Evolutionary conservation across 2,113 vertebrate genomes (phyloP).

Genomic region (Eleginops maclovinus): DNA sequence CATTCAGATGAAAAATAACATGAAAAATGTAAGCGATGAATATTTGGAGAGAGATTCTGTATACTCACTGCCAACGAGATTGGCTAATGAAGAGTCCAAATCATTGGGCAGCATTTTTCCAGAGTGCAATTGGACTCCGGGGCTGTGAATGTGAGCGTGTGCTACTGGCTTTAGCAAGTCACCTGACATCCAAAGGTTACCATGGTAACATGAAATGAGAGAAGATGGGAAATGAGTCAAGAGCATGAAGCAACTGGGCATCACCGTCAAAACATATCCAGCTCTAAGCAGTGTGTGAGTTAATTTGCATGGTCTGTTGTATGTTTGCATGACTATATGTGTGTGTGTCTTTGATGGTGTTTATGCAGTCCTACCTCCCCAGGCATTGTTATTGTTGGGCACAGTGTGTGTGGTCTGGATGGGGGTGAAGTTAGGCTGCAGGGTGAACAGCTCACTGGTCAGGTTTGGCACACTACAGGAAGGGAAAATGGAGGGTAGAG

Average conservation of each 20-base stretch:
- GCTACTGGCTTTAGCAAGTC: conserved; percentile 88
- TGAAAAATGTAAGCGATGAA: background rate
- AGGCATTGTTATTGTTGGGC: conserved; percentile 88
- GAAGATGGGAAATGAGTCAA: conserved; percentile 42
- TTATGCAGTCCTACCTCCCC: conserved; percentile 87
- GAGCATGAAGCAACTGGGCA: conserved; percentile 25
- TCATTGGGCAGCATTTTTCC: conserved; percentile 87
- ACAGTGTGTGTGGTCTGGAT: conserved; percentile 92
- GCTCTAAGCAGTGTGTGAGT: conserved; percentile 15
- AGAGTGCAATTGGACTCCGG: conserved; percentile 77
- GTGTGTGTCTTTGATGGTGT: conserved; percentile 6
- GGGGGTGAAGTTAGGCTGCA: conserved; percentile 90
- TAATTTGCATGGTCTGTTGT: conserved; percentile 18
- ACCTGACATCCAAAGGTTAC: conserved; percentile 77
- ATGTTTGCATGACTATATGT: conserved; percentile 21
- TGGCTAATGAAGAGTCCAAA: conserved; percentile 90
- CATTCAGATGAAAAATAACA: background rate
- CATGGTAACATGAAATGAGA: conserved; percentile 54
- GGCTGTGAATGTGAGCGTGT: conserved; percentile 83
- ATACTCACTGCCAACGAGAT: conserved; percentile 90
- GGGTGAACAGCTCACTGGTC: conserved; percentile 91
- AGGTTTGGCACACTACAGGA: conserved; percentile 90
- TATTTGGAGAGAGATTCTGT: conserved; percentile 2
- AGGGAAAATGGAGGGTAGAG: background rate
- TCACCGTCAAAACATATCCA: conserved; percentile 30